Evolutionary conservation across 2,797 vertebrate species (phyloP), one percentile per base, ranked within the genome.

Genomic region (Microctenopoma stevenorrisi): DNA sequence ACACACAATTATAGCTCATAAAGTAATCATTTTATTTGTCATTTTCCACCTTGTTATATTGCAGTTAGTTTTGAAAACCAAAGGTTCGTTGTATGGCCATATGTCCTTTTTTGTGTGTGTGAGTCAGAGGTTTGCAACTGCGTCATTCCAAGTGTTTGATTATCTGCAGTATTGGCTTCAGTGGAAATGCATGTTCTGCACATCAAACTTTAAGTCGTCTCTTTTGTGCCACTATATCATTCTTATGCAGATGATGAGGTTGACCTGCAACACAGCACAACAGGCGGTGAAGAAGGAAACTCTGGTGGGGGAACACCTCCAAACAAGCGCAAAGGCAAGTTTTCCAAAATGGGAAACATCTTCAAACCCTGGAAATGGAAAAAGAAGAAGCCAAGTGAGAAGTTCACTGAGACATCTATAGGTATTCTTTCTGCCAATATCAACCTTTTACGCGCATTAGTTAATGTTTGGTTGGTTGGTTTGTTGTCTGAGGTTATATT

Each of bases 301-400:
- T 93, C 95, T 0, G 91, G 92, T n/a, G 95, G 93, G 43, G 90
- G 87, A 60, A 94, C 95, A 0, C 95, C 96, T 72, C 94, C 95
- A 5, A 89, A 91, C 6, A 98, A 97, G 83, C 95, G 95, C 70
- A 98, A 98, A 87, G 96, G 96, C 91, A 99, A 98, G 89, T 97
- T 99, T 61, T 93, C 96, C 4, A 93, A 93, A 66, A 94, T 99
- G 77, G 97, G 96, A 69, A 96, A 94, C 70, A 95, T 99, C 86
- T 98, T 99, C 90, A 99, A 96, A 74, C 98, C 97, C 30, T 99
- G 97, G 97, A 99, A 97, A 81, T 99, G 97, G 97, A 95, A 96
- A 69, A 99, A 97, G 94, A 98, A 97, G 93, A 99, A 96, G 91
- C 94, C 91, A 75, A 98, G 96, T 47, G 96, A 98, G 15, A 97